A percentile compares a stretch with the other conserved stretches of the same genome.
These are phyloP conservation scores for Achlya flavicornis DNA, from an alignment of 2,888 invertebrate genomes.

Conservation along the genomic window DNA sequence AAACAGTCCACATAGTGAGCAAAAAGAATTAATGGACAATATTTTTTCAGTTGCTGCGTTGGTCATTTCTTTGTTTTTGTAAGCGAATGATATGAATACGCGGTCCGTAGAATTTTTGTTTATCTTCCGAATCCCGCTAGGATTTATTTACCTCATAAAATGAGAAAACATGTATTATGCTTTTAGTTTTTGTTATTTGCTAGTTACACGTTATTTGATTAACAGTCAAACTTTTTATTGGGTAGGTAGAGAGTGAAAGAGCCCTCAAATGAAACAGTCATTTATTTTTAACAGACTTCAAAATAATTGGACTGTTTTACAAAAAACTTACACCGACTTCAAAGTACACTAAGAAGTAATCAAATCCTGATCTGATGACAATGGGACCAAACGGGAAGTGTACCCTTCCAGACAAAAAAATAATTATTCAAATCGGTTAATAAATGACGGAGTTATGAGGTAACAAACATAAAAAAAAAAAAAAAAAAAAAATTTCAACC, in stretches of 20 bases:
- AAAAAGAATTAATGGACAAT: background rate
- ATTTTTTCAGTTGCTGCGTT: constrained; percentile 1
- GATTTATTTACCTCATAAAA: background rate
- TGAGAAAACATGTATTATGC: background rate
- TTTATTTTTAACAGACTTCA: no score
- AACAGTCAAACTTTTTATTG: background rate
- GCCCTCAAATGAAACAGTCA: no score
- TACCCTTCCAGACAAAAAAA: no score
- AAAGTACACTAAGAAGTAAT: no score
- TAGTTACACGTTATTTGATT: background rate
- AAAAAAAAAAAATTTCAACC: no score
- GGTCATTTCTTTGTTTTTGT: constrained; percentile 6
- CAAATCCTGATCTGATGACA: no score
- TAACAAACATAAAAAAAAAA: no score
- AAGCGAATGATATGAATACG: background rate
- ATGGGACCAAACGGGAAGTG: no score
- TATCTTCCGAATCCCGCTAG: background rate
- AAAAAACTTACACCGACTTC: no score
- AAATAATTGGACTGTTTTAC: no score
- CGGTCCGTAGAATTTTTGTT: background rate
- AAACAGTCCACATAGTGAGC: background rate
- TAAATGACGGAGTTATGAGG: no score
- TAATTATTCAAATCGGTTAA: no score
- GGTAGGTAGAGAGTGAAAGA: background rate
- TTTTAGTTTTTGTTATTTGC: background rate